Percentiles rank a stretch among this genome's conserved stretches.
Conservation (phyloP, 2,113 vertebrate genomes). For the Merops nubicus region DNA sequence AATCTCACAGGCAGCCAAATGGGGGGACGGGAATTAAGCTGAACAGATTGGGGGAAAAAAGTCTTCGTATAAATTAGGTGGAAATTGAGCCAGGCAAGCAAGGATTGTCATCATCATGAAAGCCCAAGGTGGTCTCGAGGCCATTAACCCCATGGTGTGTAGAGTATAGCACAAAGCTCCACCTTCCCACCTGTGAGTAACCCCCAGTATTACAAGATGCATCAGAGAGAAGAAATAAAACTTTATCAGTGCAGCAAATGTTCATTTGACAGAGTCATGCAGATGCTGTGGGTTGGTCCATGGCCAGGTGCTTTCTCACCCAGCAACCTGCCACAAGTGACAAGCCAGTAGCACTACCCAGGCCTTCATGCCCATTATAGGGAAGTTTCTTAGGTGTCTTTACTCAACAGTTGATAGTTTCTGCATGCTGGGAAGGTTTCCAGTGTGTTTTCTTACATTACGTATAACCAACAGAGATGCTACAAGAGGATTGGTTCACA, state of each 20-base stretch:
- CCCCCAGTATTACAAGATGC: background rate
- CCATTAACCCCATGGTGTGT: fast-evolving
- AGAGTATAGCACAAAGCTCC: background rate
- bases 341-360: background rate
- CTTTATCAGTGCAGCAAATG: background rate
- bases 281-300: background rate
- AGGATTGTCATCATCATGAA: background rate
- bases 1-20: background rate
- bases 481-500: background rate
- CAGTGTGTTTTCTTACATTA: background rate
- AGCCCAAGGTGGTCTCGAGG: background rate
- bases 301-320: background rate
- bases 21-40: background rate
- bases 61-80: background rate
- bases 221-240: background rate
- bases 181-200: background rate
- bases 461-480: background rate
- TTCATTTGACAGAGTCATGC: background rate
- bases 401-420: background rate
- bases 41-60: background rate
- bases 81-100: background rate
- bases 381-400: background rate
- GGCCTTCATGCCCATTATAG: background rate
- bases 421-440: background rate
- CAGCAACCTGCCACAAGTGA: background rate